Base-by-base conservation (phyloP, 2,888 invertebrate genomes). In the Netelia virgata region DNA sequence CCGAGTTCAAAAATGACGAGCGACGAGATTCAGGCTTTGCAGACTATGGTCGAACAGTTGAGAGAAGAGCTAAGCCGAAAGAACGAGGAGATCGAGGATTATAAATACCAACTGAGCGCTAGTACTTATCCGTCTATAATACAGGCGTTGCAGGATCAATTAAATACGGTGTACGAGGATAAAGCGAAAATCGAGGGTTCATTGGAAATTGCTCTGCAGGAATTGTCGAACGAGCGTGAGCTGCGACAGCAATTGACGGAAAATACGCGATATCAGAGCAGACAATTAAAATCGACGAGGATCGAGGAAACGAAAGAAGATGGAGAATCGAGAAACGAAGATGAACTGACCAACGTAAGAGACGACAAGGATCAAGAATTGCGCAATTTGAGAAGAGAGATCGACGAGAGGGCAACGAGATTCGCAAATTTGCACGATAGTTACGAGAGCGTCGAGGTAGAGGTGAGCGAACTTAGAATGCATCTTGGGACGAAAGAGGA, bases 351-450 rank as follows among this genome's bases (percentile, higher is more conserved):
- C 23, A 23, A 20, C 1, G n/a, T 61, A 3, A 50, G 92, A 79
- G 95, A 93, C 78, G 95, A 95, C 75, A 97, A 97, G 91, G 97
- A 97, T 89, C 92, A 96, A 64, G 97, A 97, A 92, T 96, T 97
- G 87, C 96, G 96, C 10, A 95, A 96, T 8, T 92, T 97, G 16
- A 96, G 96, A 89, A 96, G 96, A 86, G 96, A 95, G 91, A 94
- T 95, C 88, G 94, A 95, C 55, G 95, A 95, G 86, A 88, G 93
- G 89, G 87, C 94, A 88, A 82, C 91, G 88, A 82, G 94, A 9
- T 94, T 96, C 53, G 90, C 93, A 8, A 95, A 96, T 84, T 94
- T 96, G 68, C 94, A 95, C 82, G 92, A 92, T 36, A 89, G 94
- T 16, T 92, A 95, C 68, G 94, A 95, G 87, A 95, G 95, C 86